phyloP scores from a whole-genome alignment of 2,797 vertebrate species.

The Manis javanica region DNA sequence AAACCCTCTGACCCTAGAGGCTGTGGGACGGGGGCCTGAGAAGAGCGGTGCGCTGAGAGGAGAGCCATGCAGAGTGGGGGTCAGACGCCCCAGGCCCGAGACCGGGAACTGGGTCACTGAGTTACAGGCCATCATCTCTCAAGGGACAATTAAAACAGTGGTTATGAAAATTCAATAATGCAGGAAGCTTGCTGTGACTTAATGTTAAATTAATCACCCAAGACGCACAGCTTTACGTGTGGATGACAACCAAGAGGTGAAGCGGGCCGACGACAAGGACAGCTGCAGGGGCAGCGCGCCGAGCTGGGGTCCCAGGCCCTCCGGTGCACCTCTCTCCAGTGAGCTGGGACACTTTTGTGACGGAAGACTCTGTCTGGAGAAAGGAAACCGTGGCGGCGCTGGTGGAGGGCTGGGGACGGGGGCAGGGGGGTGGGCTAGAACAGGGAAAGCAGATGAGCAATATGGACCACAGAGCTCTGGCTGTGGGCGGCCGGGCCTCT shows the following conservation, averaged over 20 bases:
- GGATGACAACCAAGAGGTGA: fast-evolving
- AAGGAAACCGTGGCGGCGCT: neutral
- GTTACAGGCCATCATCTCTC: fast-evolving
- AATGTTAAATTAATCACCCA: neutral
- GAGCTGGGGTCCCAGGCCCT: neutral
- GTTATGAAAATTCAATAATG: fast-evolving
- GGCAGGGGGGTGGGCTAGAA: fast-evolving
- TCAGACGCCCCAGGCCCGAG: neutral
- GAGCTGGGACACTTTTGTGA: fast-evolving
- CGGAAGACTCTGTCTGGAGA: neutral
- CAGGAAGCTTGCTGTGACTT: fast-evolving
- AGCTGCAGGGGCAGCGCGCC: fast-evolving
- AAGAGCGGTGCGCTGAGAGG: fast-evolving
- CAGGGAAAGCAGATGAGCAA: fast-evolving
- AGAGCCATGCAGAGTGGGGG: neutral
- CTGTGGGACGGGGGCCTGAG: fast-evolving
- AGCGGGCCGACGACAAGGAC: too few species aligned
- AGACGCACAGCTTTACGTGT: fast-evolving
- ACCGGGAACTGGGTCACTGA: neutral
- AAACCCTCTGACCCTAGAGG: neutral
- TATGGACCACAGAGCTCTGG: fast-evolving
- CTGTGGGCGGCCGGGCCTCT: fast-evolving
- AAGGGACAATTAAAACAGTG: fast-evolving
- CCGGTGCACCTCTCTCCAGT: neutral
- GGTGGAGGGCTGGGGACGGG: neutral